Conservation (phyloP, 2,113 vertebrate genomes). For the Vidua chalybeata region DNA sequence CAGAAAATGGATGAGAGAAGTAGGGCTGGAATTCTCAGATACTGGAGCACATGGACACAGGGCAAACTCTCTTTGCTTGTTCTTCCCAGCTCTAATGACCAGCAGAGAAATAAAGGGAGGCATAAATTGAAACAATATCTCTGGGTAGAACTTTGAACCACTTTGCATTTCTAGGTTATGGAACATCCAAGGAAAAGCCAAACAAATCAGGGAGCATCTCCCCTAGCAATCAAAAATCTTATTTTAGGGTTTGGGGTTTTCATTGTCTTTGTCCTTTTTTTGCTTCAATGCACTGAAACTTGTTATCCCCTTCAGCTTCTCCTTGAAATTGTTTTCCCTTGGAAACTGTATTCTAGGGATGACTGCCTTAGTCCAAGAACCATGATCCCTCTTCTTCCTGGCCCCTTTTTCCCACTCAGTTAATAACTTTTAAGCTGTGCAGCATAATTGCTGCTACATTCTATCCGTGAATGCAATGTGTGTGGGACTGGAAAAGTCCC, state of each 20-base stretch:
- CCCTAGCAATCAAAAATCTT: background rate
- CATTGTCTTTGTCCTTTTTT: background rate
- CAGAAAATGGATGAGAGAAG: background rate
- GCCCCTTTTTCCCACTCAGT: background rate
- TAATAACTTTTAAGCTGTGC: conserved; percentile 12
- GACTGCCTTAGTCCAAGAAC: background rate
- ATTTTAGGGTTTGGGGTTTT: background rate
- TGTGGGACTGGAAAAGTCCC: conserved; percentile 40
- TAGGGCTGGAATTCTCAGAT: background rate
- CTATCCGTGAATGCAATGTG: conserved; percentile 16
- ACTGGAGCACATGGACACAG: background rate
- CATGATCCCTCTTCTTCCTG: background rate
- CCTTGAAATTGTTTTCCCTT: background rate
- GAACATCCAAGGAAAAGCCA: background rate
- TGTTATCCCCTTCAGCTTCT: conserved; percentile 5
- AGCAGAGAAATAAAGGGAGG: background rate
- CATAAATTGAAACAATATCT: background rate
- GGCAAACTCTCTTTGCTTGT: background rate
- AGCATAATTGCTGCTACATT: background rate
- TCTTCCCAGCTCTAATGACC: background rate
- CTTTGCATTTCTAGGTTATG: background rate
- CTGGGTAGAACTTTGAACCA: background rate
- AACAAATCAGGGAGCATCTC: background rate
- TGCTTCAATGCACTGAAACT: background rate
- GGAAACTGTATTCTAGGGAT: background rate